phyloP scores from a whole-genome alignment of 2,113 vertebrate genomes.

The Paramisgurnus dabryanus region DNA sequence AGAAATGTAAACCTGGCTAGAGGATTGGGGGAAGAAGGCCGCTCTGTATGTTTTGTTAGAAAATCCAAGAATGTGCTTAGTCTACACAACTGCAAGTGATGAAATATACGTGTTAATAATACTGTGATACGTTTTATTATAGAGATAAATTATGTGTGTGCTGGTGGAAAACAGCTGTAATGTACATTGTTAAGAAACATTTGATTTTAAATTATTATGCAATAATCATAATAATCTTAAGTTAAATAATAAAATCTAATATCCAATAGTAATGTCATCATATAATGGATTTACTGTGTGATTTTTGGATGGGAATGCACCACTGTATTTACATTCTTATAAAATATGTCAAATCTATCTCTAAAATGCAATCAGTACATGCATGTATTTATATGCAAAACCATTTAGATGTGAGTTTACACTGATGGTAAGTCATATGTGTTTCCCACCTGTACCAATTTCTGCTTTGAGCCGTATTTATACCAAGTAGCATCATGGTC shows the following conservation, averaged over 20 bases:
- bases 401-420: too few species aligned
- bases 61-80: conserved; percentile 19
- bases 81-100: conserved; percentile 10
- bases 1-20: neutral
- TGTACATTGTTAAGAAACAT: conserved; percentile 14
- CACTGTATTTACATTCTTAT: neutral
- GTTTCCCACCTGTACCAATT: neutral
- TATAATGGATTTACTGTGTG: neutral
- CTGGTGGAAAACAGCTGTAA: conserved; percentile 14
- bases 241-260: too few species aligned
- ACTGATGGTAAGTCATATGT: neutral
- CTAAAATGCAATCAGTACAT: neutral
- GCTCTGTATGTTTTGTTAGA: neutral
- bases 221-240: too few species aligned
- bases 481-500: too few species aligned
- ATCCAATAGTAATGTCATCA: neutral
- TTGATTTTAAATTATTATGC: neutral
- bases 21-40: neutral
- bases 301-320: conserved; percentile 23
- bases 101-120: conserved; percentile 30
- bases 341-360: neutral
- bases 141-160: conserved; percentile 46
- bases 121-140: conserved; percentile 4
- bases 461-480: neutral
- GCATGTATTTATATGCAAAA: neutral